Evolutionary conservation across 2,113 vertebrate genomes (phyloP).

Genomic region (Papio anubis): DNA sequence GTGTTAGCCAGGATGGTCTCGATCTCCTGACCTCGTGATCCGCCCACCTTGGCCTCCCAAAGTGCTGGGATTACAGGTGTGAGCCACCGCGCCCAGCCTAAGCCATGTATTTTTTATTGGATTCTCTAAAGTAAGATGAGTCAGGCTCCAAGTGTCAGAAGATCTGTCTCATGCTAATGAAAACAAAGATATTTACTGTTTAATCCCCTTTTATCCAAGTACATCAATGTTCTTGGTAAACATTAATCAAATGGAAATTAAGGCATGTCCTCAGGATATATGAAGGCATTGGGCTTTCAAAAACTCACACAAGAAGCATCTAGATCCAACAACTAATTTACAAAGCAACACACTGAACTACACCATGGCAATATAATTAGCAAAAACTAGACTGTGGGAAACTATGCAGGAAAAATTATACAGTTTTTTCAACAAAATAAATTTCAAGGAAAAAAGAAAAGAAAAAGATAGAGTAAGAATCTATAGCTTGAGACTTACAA

Average conservation of each 20-base stretch:
- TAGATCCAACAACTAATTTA: background rate
- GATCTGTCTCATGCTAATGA: conserved; percentile 32
- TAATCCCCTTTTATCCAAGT: background rate
- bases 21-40: too few species aligned
- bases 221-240: conserved; percentile 29
- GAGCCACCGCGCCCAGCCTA: background rate
- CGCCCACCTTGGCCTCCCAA: too few species aligned
- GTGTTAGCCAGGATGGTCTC: too few species aligned
- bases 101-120: background rate
- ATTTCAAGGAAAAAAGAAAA: background rate
- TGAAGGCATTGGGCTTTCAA: background rate
- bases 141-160: conserved; percentile 50
- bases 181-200: conserved; percentile 48
- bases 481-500: background rate
- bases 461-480: background rate
- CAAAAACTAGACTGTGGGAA: background rate
- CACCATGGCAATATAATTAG: background rate
- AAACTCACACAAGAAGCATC: background rate
- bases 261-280: conserved; percentile 5
- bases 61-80: too few species aligned
- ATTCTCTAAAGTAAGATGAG: conserved; percentile 30
- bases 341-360: background rate
- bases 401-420: background rate
- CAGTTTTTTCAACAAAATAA: conserved; percentile 24
- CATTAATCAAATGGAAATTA: conserved; percentile 30